phyloP scores from a whole-genome alignment of 2,888 invertebrate species.

The Drosophila algonquin region DNA sequence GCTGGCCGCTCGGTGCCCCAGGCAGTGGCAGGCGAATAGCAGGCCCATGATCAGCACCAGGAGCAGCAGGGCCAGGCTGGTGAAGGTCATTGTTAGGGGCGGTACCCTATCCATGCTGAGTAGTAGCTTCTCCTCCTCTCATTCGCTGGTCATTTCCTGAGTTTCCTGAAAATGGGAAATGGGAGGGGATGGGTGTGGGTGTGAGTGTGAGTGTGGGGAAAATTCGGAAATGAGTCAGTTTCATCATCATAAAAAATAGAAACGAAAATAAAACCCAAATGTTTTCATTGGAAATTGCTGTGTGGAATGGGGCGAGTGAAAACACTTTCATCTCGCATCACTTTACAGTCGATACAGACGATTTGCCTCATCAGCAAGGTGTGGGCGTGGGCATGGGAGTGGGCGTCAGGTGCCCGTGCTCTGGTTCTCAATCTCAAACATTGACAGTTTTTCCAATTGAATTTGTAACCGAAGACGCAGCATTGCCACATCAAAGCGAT shows the following conservation, averaged over 20 bases:
- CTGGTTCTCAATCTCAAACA: conserved; percentile 44
- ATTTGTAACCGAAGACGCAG: conserved; percentile 78
- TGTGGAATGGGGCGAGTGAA: conserved; percentile 13
- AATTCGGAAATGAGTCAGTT: not conserved
- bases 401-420: conserved; percentile 30
- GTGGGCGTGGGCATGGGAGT: not conserved
- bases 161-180: not conserved
- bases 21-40: conserved; percentile 81
- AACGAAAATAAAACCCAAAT: conserved; percentile 59
- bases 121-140: conserved; percentile 1
- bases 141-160: not conserved
- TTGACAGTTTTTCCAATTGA: conserved; percentile 79
- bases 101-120: conserved; percentile 76
- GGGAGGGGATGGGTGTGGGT: too few species aligned
- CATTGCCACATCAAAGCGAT: conserved; percentile 74
- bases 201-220: too few species aligned
- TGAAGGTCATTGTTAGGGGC: conserved; percentile 68
- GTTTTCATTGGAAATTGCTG: conserved; percentile 55
- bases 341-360: conserved; percentile 54
- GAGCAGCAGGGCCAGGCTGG: conserved; percentile 79
- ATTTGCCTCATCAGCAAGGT: conserved; percentile 25
- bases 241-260: not conserved
- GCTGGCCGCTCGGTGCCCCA: conserved; percentile 81
- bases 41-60: conserved; percentile 80
- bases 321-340: conserved; percentile 79